Evolutionary conservation across 2,113 vertebrate species (phyloP).

Genomic region (Periophthalmus modestus): DNA sequence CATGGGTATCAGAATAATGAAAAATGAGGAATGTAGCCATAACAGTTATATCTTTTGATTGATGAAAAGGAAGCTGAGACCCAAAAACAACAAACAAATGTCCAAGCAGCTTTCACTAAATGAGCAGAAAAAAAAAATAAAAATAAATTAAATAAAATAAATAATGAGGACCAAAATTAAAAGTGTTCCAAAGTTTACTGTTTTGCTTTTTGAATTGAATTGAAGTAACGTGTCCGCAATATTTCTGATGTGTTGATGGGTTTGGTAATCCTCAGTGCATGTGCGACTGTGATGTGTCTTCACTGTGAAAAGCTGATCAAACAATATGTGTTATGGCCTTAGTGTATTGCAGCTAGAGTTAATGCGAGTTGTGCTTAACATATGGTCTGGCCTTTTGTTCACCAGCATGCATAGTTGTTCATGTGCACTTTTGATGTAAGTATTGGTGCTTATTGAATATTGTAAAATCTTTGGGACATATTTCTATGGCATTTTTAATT

Average conservation of each 20-base stretch:
- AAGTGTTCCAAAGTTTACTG: not conserved
- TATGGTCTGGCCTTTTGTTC: slow-evolving; percentile 1
- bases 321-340: slow-evolving; percentile 2
- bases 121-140: not conserved
- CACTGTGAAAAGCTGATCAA: not conserved
- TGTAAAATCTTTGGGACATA: slow-evolving; percentile 14
- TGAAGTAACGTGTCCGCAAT: not conserved
- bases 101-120: not conserved
- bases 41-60: no score
- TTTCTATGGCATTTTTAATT: slow-evolving; percentile 38
- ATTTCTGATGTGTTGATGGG: not conserved
- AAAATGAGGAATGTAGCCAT: no score
- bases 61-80: no score
- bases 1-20: no score
- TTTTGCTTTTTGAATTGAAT: not conserved
- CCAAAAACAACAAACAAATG: not conserved
- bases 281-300: not conserved
- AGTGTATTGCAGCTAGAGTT: not conserved
- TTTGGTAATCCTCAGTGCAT: not conserved
- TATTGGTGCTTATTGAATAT: slow-evolving; percentile 18
- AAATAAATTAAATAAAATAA: no score
- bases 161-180: not conserved
- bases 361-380: slow-evolving; percentile 4
- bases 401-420: slow-evolving; percentile 24
- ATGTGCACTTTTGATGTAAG: slow-evolving; percentile 41